Conservation (phyloP, 1,140 invertebrate genomes). For the Plectus sambesii region DNA sequence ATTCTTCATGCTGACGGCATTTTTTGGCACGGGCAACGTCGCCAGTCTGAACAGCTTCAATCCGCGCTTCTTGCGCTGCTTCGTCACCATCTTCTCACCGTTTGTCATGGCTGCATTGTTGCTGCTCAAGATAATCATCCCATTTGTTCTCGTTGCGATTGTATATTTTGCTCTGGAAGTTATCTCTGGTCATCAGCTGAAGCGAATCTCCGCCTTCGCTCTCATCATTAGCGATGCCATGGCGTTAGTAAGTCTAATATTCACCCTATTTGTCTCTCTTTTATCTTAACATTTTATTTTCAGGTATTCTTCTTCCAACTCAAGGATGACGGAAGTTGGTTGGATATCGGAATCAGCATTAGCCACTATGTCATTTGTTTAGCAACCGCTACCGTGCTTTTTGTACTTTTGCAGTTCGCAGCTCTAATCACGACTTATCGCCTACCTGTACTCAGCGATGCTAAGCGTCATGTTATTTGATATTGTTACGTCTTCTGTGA, state of each 20-base stretch:
- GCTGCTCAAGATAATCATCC: conserved; percentile 70
- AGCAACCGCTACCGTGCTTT: too few species aligned
- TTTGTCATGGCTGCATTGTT: conserved; percentile 76
- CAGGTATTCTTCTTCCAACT: conserved; percentile 68
- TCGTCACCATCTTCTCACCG: conserved; percentile 78
- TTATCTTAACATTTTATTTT: conserved; percentile 24
- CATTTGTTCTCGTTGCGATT: conserved; percentile 69
- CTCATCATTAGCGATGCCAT: conserved; percentile 71
- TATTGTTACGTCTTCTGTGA: too few species aligned
- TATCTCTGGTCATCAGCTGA: conserved; percentile 48
- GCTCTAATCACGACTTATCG: too few species aligned
- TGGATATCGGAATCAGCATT: conserved; percentile 72
- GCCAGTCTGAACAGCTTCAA: conserved; percentile 74
- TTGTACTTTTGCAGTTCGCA: too few species aligned
- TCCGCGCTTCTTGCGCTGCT: conserved; percentile 74
- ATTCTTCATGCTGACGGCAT: conserved; percentile 68
- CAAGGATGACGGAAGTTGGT: conserved; percentile 76
- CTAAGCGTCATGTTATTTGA: too few species aligned
- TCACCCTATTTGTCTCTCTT: conserved; percentile 7
- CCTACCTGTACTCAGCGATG: too few species aligned
- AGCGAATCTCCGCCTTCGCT: conserved; percentile 56
- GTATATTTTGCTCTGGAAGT: conserved; percentile 55
- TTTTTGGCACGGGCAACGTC: conserved; percentile 95
- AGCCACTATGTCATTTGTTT: conserved; percentile 57
- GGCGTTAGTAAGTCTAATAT: conserved; percentile 55